Evolutionary conservation across 2,113 vertebrate genomes (phyloP).

Genomic region (Hirundichthys speculiger): DNA sequence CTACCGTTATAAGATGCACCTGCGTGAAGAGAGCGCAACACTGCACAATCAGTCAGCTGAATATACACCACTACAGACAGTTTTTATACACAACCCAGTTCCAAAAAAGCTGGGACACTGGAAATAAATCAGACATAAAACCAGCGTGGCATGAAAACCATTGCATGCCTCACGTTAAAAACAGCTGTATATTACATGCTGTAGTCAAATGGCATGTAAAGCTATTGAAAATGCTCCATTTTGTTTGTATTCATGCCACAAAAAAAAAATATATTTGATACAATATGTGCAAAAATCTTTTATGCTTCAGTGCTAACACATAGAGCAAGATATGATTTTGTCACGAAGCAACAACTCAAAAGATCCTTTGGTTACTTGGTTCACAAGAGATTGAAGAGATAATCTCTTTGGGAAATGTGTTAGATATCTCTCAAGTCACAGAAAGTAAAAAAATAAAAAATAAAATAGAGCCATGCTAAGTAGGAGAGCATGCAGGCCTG

Average conservation of each 20-base stretch:
- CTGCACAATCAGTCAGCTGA: no score
- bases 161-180: not conserved
- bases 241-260: constrained; percentile 4
- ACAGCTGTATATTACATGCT: not conserved
- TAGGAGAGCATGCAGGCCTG: no score
- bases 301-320: constrained; percentile 2
- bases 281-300: constrained; percentile 24
- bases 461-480: not conserved
- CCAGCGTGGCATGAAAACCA: no score
- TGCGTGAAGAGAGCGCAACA: no score
- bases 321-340: constrained; percentile 6
- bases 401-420: constrained; percentile 13
- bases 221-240: no score
- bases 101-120: no score
- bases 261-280: constrained; percentile 26
- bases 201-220: no score
- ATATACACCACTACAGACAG: no score
- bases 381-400: constrained; percentile 11
- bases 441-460: not conserved
- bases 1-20: no score
- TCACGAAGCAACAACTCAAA: constrained; percentile 23
- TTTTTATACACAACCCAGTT: no score
- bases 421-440: not conserved
- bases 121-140: no score
- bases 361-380: constrained; percentile 5